These are phyloP conservation scores for Eleginops maclovinus DNA, from an alignment of 2,113 vertebrate species.

Conservation along the genomic window DNA sequence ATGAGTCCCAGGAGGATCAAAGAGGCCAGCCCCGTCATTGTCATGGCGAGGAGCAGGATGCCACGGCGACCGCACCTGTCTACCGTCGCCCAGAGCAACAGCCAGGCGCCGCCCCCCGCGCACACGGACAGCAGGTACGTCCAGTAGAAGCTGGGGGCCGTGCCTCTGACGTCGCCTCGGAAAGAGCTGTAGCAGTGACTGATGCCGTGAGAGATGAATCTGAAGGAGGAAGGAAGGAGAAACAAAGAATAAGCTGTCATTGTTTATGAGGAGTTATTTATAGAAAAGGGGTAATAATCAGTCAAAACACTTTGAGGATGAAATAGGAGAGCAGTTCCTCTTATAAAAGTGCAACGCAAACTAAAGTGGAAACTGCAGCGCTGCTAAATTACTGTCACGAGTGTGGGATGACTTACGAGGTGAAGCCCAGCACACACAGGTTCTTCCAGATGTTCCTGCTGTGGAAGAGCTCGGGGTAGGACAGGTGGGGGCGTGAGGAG, in stretches of 20 bases:
- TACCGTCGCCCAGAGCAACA: constrained; percentile 88
- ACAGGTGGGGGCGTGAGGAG: constrained; percentile 80
- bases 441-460: constrained; percentile 95
- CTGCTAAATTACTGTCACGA: not conserved
- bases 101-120: constrained; percentile 87
- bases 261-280: constrained; percentile 10
- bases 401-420: constrained; percentile 85
- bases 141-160: constrained; percentile 88
- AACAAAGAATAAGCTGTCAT: constrained; percentile 13
- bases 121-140: constrained; percentile 89
- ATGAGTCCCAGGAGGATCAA: constrained; percentile 90
- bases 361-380: not conserved
- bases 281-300: not conserved
- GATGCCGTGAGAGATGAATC: constrained; percentile 92
- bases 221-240: constrained; percentile 58
- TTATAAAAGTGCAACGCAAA: constrained; percentile 9
- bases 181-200: constrained; percentile 91
- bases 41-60: constrained; percentile 90
- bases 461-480: constrained; percentile 86
- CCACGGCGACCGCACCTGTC: constrained; percentile 90
- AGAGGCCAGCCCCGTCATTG: constrained; percentile 89
- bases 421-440: constrained; percentile 91
- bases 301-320: not conserved
- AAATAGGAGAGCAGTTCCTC: constrained; percentile 9
- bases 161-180: constrained; percentile 84